These are phyloP conservation scores for Parnassius orleans DNA, from an alignment of 2,888 invertebrate species.

Conservation along the genomic window DNA sequence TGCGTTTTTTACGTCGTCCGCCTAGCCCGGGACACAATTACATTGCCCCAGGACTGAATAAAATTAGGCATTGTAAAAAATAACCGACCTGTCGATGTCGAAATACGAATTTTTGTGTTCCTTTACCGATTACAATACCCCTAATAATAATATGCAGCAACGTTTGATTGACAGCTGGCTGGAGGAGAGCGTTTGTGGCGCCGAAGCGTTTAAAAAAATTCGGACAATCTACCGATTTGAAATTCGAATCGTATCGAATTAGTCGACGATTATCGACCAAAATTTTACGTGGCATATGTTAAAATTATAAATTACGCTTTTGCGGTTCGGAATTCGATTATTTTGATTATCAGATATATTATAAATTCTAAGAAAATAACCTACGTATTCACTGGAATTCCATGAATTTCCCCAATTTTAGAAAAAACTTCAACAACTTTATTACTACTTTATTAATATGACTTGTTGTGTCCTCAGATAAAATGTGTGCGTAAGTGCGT, in stretches of 20 bases:
- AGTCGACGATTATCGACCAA: constrained; percentile 71
- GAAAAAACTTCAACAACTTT: too few species aligned
- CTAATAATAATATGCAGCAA: constrained; percentile 66
- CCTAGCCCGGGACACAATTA: constrained; percentile 59
- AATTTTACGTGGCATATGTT: constrained; percentile 74
- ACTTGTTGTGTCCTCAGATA: too few species aligned
- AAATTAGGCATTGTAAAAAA: constrained; percentile 42
- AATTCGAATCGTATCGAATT: constrained; percentile 62
- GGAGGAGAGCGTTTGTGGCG: constrained; percentile 45
- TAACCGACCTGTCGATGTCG: constrained; percentile 52
- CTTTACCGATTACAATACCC: constrained; percentile 54
- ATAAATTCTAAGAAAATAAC: background rate
- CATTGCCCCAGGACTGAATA: constrained; percentile 63
- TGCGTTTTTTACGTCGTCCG: constrained; percentile 58
- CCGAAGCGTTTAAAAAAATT: constrained; percentile 46
- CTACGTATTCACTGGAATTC: background rate
- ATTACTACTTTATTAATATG: too few species aligned
- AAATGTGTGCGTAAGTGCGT: too few species aligned
- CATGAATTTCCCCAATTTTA: too few species aligned
- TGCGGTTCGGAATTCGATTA: constrained; percentile 37
- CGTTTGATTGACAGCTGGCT: constrained; percentile 68
- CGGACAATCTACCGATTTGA: constrained; percentile 40
- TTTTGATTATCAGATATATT: constrained; percentile 10
- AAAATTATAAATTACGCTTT: constrained; percentile 43
- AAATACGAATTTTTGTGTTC: constrained; percentile 44